Evolutionary conservation across 2,113 vertebrate genomes (phyloP).

Genomic region (Varanus salvator): DNA sequence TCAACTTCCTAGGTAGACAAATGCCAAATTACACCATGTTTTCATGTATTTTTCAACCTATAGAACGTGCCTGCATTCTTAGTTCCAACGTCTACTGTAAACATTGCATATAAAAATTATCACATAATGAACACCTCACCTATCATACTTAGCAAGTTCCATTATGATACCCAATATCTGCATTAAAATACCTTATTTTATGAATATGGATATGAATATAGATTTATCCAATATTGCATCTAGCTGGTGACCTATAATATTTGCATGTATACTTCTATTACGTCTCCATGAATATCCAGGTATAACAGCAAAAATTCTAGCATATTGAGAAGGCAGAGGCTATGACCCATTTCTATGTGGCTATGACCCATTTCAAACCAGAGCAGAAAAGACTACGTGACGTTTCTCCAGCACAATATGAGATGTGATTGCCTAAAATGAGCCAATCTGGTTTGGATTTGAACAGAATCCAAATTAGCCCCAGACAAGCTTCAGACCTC

Average conservation of each 20-base stretch:
- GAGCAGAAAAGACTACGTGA: neutral
- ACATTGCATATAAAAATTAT: neutral
- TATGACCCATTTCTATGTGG: neutral
- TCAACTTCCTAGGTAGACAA: neutral
- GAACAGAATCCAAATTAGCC: neutral
- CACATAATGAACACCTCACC: fast-evolving
- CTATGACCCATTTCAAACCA: neutral
- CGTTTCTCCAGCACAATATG: neutral
- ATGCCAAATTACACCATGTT: neutral
- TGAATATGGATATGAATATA: neutral
- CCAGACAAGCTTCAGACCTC: neutral
- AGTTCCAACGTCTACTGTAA: neutral
- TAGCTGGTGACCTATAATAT: neutral
- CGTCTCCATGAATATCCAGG: conserved; percentile 11
- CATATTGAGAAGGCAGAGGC: neutral
- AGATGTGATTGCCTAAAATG: neutral
- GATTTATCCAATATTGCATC: neutral
- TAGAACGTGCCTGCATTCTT: neutral
- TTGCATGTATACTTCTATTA: neutral
- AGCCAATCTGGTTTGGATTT: neutral
- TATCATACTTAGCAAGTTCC: neutral
- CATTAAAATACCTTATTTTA: neutral
- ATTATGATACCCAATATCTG: conserved; percentile 16
- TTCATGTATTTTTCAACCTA: neutral
- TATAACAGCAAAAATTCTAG: neutral